Evolutionary conservation across 2,797 vertebrate genomes (phyloP).

Genomic region (Gymnothorax javanicus): DNA sequence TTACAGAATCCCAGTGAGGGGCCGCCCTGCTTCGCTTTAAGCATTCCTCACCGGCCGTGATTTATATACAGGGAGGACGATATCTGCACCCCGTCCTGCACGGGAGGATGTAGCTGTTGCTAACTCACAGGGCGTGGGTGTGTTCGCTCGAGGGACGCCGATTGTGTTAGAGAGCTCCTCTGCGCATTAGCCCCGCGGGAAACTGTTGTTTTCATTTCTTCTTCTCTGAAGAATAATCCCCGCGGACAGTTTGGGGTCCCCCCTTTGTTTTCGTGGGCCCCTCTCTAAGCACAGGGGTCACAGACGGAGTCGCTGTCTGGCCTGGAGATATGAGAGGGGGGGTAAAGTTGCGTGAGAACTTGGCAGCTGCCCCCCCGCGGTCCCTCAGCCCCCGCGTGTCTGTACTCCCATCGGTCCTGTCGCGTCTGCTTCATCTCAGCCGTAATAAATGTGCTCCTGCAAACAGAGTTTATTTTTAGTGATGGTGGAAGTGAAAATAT

Average conservation of each 20-base stretch:
- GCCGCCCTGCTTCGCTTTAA: not conserved
- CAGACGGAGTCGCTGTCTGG: constrained; percentile 6
- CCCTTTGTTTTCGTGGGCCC: constrained; percentile 20
- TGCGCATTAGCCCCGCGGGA: constrained; percentile 46
- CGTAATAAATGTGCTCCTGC: too few species aligned
- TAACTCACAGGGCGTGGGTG: not conserved
- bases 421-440: not conserved
- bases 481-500: too few species aligned
- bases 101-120: not conserved
- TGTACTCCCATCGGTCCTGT: not conserved
- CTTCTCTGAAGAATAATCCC: constrained; percentile 28
- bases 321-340: not conserved
- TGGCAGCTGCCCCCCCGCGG: not conserved
- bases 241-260: not conserved
- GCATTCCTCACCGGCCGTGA: not conserved
- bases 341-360: constrained; percentile 1
- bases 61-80: not conserved
- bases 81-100: not conserved
- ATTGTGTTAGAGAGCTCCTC: constrained; percentile 46
- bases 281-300: constrained; percentile 18
- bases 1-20: constrained; percentile 36
- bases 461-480: too few species aligned
- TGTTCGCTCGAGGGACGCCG: constrained; percentile 52
- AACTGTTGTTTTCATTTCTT: constrained; percentile 27
- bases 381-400: not conserved